Base-by-base conservation (phyloP, 2,797 vertebrate genomes). In the Kryptolebias ocellatus region DNA sequence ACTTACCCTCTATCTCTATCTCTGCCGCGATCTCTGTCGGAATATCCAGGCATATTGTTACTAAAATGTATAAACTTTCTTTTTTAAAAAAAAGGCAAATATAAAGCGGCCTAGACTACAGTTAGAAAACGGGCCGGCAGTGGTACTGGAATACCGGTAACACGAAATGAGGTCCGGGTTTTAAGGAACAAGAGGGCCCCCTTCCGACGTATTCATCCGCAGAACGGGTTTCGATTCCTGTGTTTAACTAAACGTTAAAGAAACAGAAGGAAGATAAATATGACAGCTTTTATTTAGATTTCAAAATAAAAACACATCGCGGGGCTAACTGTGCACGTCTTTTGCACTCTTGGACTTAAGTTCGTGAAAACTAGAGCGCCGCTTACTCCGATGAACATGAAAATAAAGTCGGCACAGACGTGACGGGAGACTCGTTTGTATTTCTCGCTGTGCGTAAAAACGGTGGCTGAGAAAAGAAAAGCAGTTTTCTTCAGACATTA, bases 1-100 rank as follows among this genome's bases (percentile, higher is more conserved):
- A 84, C 94, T 93, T 60, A 96, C 96, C 95, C 93, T 91, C 96
- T 94, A 74, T 96, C 96, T 94, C 96, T 95, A 53, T 95, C 96
- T 76, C 96, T 92, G 79, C 96, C 96, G 66, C 97, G 97, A 42
- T 98, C 96, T 94, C 96, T 95, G 90, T 98, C 97, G 60, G 96
- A 94, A 88, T 96, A 98, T 84, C 97, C 95, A 50, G 97, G 97
- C 97, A 99, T 98, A 20, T 80, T 80, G 76, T 81, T 81, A 71
- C 51, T 44, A 54, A 89, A 50, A 12, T 3, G 28, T 80, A 76
- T 80, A 90, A 88, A 88, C 81, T 39, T 49, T 18, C n/a, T 18
- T 18, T 44, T 44, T 44, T 12, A 24, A 53, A 53, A 83, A 87
- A 87, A 86, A 68, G 53, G 74, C 82, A 91, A 90, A 89, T 86